phyloP scores from a whole-genome alignment of 2,888 invertebrate genomes.

The Ectemnius cavifrons region DNA sequence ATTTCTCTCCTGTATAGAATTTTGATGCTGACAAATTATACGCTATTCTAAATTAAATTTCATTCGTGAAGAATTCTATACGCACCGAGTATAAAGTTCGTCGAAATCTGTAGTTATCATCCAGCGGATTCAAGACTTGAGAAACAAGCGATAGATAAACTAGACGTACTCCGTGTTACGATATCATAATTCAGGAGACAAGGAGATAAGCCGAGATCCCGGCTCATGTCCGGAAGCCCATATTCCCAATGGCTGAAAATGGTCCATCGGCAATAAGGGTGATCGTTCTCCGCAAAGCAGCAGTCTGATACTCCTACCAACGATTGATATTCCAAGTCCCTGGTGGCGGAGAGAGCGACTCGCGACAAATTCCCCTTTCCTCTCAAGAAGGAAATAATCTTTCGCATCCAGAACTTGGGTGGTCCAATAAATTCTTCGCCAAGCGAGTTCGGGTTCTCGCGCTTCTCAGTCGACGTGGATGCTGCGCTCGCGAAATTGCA shows the following conservation, averaged over 20 bases:
- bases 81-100: no score
- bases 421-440: conserved; percentile 56
- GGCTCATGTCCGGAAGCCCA: no score
- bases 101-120: no score
- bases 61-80: no score
- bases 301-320: conserved; percentile 14
- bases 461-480: conserved; percentile 50
- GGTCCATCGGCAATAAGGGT: conserved; percentile 3
- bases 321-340: conserved; percentile 48
- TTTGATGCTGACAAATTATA: no score
- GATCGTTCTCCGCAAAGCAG: conserved; percentile 19
- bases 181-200: no score
- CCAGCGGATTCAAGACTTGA: no score
- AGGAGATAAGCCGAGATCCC: no score
- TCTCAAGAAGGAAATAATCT: conserved; percentile 56
- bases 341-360: conserved; percentile 26
- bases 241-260: conserved; percentile 3
- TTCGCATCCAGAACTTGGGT: conserved; percentile 35
- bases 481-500: conserved; percentile 44
- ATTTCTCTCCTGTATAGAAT: no score
- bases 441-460: conserved; percentile 39
- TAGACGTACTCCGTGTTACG: no score
- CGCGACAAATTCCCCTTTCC: conserved; percentile 55
- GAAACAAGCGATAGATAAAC: no score
- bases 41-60: no score